Conservation (phyloP, 2,888 invertebrate genomes). For the Polydrusus cervinus region DNA sequence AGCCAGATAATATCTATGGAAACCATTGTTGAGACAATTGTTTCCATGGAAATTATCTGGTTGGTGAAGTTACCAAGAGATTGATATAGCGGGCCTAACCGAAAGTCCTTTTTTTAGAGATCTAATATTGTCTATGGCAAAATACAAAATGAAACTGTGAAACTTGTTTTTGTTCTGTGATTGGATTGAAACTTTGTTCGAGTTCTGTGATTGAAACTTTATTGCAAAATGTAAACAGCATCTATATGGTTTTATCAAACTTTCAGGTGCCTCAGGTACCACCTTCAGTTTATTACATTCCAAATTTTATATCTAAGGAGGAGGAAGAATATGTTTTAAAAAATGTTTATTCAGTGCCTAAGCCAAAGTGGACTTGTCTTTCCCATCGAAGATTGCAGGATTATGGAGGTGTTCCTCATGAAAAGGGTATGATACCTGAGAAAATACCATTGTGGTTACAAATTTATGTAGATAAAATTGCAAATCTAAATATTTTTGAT, state of each 20-base stretch:
- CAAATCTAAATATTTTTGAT: slow-evolving; percentile 80
- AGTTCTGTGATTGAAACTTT: neutral
- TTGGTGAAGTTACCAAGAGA: too few relatives aligned
- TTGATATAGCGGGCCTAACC: too few relatives aligned
- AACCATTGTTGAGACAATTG: too few relatives aligned
- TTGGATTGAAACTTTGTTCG: too few relatives aligned
- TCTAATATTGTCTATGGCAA: too few relatives aligned
- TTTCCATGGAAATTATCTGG: too few relatives aligned
- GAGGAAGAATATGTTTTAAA: slow-evolving; percentile 83
- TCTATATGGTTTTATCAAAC: slow-evolving; percentile 59
- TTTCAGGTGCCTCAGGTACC: slow-evolving; percentile 72
- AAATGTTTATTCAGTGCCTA: slow-evolving; percentile 86
- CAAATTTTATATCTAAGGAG: slow-evolving; percentile 86
- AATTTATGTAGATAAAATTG: slow-evolving; percentile 81
- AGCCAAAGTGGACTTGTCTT: slow-evolving; percentile 96
- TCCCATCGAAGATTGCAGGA: slow-evolving; percentile 95
- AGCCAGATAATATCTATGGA: too few relatives aligned
- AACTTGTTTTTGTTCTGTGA: too few relatives aligned
- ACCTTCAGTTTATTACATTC: slow-evolving; percentile 84
- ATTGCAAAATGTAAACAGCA: slow-evolving; percentile 2
- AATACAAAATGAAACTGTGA: too few relatives aligned
- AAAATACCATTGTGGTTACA: slow-evolving; percentile 90
- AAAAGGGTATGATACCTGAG: slow-evolving; percentile 95
- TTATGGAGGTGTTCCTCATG: slow-evolving; percentile 96
- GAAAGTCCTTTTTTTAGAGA: too few relatives aligned